Base-by-base conservation (phyloP, 2,113 vertebrate species). In the Melanerpes formicivorus region DNA sequence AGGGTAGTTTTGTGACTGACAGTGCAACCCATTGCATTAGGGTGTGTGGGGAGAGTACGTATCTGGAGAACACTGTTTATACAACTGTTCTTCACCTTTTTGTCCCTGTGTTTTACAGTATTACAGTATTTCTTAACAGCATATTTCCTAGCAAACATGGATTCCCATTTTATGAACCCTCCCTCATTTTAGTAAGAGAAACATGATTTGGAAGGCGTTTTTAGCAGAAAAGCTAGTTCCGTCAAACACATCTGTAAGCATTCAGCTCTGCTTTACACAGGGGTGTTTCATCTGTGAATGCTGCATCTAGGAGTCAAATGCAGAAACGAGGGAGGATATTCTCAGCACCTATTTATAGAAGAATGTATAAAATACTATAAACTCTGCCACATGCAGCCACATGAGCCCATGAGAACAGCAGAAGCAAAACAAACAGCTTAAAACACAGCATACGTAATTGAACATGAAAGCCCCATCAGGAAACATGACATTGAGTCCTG, bases 391-490 rank as follows among this genome's bases (percentile, higher is more conserved):
- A 5, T 76, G 59, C 90, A 79, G 66, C 92, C 65, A 23, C 18
- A 5, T 72, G 40, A 77, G 25, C 32, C 55, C 3, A 1, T 63
- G 46, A 32, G 93, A 82, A 71, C 50, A 89, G 44, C 64, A 82
- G 58, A 23, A 81, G 46, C 30, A 77, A 84, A 93, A 63, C 80
- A 83, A 93, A 63, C 76, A 62, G 71, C 69, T 71, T 71, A 78
- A 89, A 97, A 70, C 3, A 16, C 32, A 64, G 88, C 73, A 30
- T 91, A 95, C 73, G 29, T 91, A 95, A 96, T 40, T 86, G 88
- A 94, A 96, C 69, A 75, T 92, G 89, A 96, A 95, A 94, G 77
- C 37, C 76, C 80, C 71, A 27, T 90, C 84, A 94, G 58, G 59
- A 95, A 95, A 78, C 72, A 92, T 90, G 80, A 81, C 80, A 62